phyloP scores from a whole-genome alignment of 2,797 vertebrate genomes.

The Sternotherus odoratus region DNA sequence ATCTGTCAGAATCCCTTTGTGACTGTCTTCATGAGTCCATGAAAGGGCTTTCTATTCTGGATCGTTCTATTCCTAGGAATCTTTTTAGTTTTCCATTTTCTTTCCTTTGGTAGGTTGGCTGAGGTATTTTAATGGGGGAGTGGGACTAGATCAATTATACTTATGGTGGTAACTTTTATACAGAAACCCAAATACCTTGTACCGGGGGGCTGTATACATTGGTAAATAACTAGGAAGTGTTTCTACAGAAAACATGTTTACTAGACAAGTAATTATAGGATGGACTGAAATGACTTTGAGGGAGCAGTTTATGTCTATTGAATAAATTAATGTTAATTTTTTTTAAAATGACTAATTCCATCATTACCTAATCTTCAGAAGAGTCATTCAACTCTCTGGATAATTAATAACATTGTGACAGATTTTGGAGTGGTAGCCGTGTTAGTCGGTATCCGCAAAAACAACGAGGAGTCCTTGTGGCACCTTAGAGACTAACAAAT shows the following conservation, averaged over 20 bases:
- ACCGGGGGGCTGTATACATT: neutral
- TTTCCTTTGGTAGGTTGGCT: neutral
- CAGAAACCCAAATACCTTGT: neutral
- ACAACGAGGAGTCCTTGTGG: too few species aligned
- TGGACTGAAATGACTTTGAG: neutral
- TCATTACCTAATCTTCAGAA: conserved; percentile 24
- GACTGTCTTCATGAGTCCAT: neutral
- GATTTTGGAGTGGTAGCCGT: too few species aligned
- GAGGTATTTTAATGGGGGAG: neutral
- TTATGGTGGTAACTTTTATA: neutral
- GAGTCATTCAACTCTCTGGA: conserved; percentile 22
- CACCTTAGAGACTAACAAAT: too few species aligned
- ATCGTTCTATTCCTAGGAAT: neutral
- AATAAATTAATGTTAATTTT: conserved; percentile 33
- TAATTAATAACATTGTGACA: neutral
- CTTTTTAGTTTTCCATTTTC: neutral
- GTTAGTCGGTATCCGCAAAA: too few species aligned
- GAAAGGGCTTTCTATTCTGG: neutral
- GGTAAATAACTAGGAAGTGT: neutral
- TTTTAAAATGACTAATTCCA: neutral
- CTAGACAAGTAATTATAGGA: neutral
- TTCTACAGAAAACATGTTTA: neutral
- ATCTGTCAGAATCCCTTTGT: neutral
- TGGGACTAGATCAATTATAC: neutral
- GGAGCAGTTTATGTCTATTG: neutral